Base-by-base conservation (phyloP, 2,797 vertebrate genomes). In the Muscicapa striata region DNA sequence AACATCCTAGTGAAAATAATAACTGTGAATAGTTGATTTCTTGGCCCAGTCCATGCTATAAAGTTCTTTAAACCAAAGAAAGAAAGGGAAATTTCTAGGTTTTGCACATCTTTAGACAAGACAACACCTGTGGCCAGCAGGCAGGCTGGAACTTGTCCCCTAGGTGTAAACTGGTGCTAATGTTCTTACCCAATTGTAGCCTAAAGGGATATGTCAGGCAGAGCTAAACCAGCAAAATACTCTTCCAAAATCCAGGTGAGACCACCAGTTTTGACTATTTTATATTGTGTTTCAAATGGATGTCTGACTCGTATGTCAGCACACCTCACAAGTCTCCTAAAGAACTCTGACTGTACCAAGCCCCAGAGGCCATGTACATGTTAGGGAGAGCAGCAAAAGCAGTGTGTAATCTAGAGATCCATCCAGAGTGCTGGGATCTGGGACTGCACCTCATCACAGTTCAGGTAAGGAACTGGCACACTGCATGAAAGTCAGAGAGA, bases 301-400 rank as follows among this genome's bases (percentile, higher is more conserved):
- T 30, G 6, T 13, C 5, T 59, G 48, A 21, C 6, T 68, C 10
- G 13, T 45, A 13, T 34, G 30, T 30, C n/a, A 61, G 73, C 34
- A 57, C 18, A 45, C 29, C 64, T 84, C 54, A 55, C 5, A 41
- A 40, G 30, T 15, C n/a, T 90, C 68, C n/a, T 19, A 5, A 45
- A 32, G 34, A 23, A 3, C 29, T 76, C 23, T 78, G 87, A 21
- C 29, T 80, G 38, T 27, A 14, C 32, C 67, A 79, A 48, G 70
- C 26, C 19, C 29, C 7, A 0, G 13, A 17, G 48, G n/a, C 45
- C 4, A 1, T 30, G n/a, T 11, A 11, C 29, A 2, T 15, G 15
- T 17, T n/a, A 27, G 36, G 51, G 41, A 19, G 22, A 29, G 32
- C 55, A 79, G 67, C 17, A 34, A 92, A 76, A 61, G 3, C 67